Evolutionary conservation across 2,113 vertebrate species (phyloP).

Genomic region (Myiopsitta monachus): DNA sequence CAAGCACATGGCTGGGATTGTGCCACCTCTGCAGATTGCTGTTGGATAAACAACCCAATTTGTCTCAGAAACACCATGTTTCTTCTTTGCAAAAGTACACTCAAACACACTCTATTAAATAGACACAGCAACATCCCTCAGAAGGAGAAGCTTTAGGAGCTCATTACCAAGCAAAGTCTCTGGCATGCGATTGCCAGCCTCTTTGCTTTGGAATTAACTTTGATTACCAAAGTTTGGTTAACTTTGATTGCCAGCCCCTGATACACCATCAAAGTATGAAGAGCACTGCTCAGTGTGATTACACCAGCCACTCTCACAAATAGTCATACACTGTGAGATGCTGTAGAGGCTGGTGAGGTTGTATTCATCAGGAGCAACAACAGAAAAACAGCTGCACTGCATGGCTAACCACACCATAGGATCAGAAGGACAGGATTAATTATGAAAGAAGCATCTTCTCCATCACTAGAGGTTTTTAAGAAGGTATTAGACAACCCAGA

Average conservation of each 20-base stretch:
- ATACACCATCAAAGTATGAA: not conserved
- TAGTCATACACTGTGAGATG: not conserved
- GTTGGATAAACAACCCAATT: not conserved
- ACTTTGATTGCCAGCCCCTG: not conserved
- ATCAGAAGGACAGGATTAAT: not conserved
- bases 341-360: not conserved
- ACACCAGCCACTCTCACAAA: not conserved
- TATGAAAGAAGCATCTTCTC: not conserved
- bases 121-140: not conserved
- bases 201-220: not conserved
- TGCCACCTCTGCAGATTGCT: not conserved
- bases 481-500: not conserved
- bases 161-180: not conserved
- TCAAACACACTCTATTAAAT: not conserved
- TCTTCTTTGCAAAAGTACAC: not conserved
- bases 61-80: not conserved
- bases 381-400: not conserved
- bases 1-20: not conserved
- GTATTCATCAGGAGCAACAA: not conserved
- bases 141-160: not conserved
- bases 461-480: not conserved
- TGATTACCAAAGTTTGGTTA: not conserved
- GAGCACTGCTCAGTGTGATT: not conserved
- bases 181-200: not conserved
- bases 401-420: too few relatives aligned